Base-by-base conservation (phyloP, 2,113 vertebrate species). In the Oxygymnocypris stewartii region DNA sequence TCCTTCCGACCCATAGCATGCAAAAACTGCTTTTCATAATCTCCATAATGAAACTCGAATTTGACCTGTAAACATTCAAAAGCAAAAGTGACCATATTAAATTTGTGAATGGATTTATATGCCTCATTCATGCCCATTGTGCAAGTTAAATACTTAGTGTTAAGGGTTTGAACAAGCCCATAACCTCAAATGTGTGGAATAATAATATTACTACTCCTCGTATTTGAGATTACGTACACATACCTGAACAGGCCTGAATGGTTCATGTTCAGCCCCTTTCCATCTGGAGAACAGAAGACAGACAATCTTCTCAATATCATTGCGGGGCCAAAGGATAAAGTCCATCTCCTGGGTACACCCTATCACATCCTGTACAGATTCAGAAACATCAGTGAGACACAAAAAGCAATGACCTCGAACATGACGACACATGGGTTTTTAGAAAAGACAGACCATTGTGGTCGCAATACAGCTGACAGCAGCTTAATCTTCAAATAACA, bases 291-390 rank as follows among this genome's bases (percentile, higher is more conserved):
- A 98, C 88, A 99, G 96, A 95, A 99, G 97, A 96, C 98, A 99
- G 93, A 98, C 97, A 92, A 99, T 96, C 96, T 99, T 99, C 93
- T 99, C 98, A 91, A 99, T 99, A 92, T 99, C 98, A 74, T 99
- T 98, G 89, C 98, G 96, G 94, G 98, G 98, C 98, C 98, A 99
- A 91, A 99, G 97, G 94, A 99, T 99, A 95, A 99, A 99, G 95
- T 99, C 97, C 97, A 99, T 99, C 95, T 99, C 97, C 94, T 99
- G 97, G 89, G 98, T 99, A 96, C 98, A 99, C 95, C 98, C 98
- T 35, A 99, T 99, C 90, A 99, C 97, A 94, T 99, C 98, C 97
- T 99, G 54, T 11, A 20, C 6, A 69, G 65, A 87, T 76, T 37
- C 4, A 90, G 13, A 28, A 88, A 23, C 82, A 0, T 28, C 6